Evolutionary conservation across 2,888 invertebrate genomes (phyloP), one percentile per base, ranked within the genome.

Genomic region (Plebejus melissa): DNA sequence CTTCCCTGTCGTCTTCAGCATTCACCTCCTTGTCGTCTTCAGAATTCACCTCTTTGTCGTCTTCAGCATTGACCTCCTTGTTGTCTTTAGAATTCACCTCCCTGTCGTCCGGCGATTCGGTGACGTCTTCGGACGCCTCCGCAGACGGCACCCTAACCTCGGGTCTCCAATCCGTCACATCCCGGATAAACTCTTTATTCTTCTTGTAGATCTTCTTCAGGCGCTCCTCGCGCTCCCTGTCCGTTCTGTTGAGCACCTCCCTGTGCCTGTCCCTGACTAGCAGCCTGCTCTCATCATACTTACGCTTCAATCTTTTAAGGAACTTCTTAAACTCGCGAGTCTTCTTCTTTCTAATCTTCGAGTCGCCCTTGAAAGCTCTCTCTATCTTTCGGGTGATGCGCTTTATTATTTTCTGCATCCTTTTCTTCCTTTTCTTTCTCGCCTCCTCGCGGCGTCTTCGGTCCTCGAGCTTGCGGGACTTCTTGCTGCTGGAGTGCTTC

Each of bases 311-410:
- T 3, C 82, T 78, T 74, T 86, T 85, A 32, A 93, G 83, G 69
- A 88, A 92, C 65, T 82, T 88, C 81, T 91, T 91, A 58, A 93
- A 78, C 69, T 88, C 83, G 38, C 83, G 89, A 0, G 91, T 91
- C 81, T 87, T 90, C 76, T 75, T 87, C 80, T 87, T 88, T 6
- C 87, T 83, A 1, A 81, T 79, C 1, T 79, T 78, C 4, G 91
- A 87, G 4, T 86, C 87, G 76, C 92, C 91, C 69, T 84, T 84
- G 36, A 93, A 76, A 72, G 91, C 86, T 77, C 83, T 88, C 41
- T 78, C 82, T 4, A 93, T 89, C 79, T 89, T 88, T 71, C 76
- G 82, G 4, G 88, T 78, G 3, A 91, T 91, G 60, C 81, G 87
- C 9, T 69, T 79, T 1, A 93, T 91, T 0, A 83, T 84, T 13